These are phyloP conservation scores for Tyria jacobaeae DNA, from an alignment of 2,888 invertebrate genomes.

Conservation along the genomic window DNA sequence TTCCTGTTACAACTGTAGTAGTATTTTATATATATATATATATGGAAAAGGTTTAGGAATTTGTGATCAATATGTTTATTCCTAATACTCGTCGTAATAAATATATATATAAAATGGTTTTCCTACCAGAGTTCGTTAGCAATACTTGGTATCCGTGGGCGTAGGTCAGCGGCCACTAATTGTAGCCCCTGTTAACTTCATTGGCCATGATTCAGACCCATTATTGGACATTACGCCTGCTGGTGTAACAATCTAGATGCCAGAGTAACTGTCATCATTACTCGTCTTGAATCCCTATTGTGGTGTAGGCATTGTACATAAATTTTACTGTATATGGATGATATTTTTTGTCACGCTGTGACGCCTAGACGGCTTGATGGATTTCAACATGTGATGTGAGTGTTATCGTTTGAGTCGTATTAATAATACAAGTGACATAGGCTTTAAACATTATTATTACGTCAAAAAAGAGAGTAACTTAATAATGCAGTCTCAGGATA, in stretches of 20 bases:
- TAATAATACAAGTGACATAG: too few species aligned
- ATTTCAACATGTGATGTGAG: too few species aligned
- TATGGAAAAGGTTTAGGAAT: background rate
- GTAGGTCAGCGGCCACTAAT: conserved; percentile 20
- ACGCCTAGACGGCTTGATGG: too few species aligned
- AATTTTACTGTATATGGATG: too few species aligned
- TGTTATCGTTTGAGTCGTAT: too few species aligned
- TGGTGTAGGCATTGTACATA: too few species aligned
- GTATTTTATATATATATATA: background rate
- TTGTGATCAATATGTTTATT: background rate
- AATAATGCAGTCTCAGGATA: too few species aligned
- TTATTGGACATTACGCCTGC: conserved; percentile 7
- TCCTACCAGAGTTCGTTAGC: conserved; percentile 2
- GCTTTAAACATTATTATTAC: too few species aligned
- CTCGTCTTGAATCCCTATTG: background rate
- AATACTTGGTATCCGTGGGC: conserved; percentile 10
- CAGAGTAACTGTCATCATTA: conserved; percentile 3
- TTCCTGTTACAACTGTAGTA: background rate
- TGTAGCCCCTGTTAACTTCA: conserved; percentile 15
- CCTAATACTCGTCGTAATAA: background rate
- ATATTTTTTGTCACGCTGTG: too few species aligned
- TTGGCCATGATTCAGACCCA: conserved; percentile 16
- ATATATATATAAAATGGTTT: background rate
- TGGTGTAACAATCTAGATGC: conserved; percentile 13
- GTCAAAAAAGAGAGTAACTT: too few species aligned